Evolutionary conservation across 64 coral and sea anemone genomes (phyloP).

Genomic region (Stichodactyla mertensii): DNA sequence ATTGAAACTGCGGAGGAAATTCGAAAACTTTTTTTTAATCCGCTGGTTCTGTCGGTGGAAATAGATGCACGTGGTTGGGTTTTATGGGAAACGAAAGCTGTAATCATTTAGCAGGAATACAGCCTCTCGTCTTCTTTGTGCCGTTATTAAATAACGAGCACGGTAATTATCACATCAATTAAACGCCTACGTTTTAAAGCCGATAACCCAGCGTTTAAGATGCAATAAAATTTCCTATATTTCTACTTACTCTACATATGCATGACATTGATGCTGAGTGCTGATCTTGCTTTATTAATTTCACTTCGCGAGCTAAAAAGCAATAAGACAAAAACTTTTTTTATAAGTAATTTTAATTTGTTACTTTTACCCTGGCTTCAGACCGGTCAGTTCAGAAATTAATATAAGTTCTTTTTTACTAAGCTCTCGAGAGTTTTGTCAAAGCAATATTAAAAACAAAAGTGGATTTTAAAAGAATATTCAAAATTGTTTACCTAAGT

Average conservation of each 20-base stretch:
- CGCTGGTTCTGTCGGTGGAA: background rate
- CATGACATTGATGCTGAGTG: background rate
- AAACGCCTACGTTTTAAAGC: conserved; percentile 1
- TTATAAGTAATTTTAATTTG: no score
- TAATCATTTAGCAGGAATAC: background rate
- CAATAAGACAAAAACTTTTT: background rate
- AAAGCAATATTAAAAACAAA: no score
- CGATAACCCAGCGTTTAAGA: background rate
- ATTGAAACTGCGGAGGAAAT: background rate
- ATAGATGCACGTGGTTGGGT: background rate
- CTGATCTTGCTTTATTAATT: background rate
- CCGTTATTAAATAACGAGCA: conserved; percentile 3
- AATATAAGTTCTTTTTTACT: no score
- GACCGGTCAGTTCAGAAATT: no score
- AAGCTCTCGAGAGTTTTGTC: no score
- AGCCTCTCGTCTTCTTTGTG: background rate
- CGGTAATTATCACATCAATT: conserved; percentile 11
- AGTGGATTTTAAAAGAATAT: no score
- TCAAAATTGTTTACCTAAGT: no score
- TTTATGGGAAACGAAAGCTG: background rate
- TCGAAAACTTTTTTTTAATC: background rate
- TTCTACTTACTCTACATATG: background rate
- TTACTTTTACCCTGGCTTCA: no score
- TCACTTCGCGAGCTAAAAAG: background rate
- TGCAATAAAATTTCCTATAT: conserved; percentile 7